These are phyloP conservation scores for Lepisosteus osseus DNA, from an alignment of 2,113 vertebrate genomes.

Conservation along the genomic window DNA sequence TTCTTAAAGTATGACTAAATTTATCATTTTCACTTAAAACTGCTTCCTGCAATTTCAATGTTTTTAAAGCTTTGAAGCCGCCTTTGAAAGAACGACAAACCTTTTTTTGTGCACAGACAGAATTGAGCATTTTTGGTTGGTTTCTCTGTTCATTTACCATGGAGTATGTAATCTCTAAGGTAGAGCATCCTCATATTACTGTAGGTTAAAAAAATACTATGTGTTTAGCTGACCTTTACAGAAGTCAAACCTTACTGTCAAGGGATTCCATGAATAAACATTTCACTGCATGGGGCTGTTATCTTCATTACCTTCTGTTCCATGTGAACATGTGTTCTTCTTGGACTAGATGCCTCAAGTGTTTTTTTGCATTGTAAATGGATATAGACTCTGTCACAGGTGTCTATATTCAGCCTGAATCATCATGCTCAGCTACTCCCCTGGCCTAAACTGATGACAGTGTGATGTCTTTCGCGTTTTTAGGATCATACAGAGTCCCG, in stretches of 20 bases:
- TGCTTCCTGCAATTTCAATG: no score
- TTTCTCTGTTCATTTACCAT: no score
- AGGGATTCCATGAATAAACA: neutral
- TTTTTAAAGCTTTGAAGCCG: no score
- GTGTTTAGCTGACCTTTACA: no score
- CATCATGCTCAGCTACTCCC: constrained; percentile 31
- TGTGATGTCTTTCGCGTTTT: constrained; percentile 4
- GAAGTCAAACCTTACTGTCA: neutral
- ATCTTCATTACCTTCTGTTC: neutral
- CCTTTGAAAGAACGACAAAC: no score
- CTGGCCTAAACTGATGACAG: neutral
- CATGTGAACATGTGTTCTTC: neutral
- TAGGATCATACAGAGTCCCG: constrained; percentile 10
- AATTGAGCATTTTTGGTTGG: no score
- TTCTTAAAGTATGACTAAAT: no score
- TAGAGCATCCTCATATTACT: no score
- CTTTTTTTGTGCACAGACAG: no score
- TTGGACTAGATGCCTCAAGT: neutral
- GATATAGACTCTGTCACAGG: constrained; percentile 28
- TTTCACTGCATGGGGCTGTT: neutral
- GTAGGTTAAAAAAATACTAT: no score
- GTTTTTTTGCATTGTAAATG: neutral
- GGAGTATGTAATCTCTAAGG: no score
- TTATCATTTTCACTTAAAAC: no score
- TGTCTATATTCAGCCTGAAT: constrained; percentile 30